A percentile compares a stretch with the other conserved stretches of the same genome.
Conservation (phyloP, 2,113 vertebrate genomes). For the Glaucomys volans region DNA sequence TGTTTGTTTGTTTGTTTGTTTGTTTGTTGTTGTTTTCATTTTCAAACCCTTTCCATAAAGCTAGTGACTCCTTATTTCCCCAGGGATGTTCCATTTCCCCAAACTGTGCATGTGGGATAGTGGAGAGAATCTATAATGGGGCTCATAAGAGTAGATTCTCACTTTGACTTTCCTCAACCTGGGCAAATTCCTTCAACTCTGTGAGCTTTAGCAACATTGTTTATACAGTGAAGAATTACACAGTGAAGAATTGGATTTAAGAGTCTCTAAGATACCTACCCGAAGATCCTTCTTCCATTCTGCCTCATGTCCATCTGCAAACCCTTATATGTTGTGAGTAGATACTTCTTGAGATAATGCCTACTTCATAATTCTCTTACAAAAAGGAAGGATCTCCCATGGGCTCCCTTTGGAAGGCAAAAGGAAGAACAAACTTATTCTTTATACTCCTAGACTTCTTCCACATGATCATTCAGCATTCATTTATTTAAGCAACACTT, state of each 20-base stretch:
- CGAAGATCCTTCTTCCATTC: not conserved
- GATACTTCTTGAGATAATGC: not conserved
- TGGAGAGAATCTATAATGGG: not conserved
- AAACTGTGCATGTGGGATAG: not conserved
- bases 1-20: not conserved
- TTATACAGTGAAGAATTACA: not conserved
- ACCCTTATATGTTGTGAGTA: not conserved
- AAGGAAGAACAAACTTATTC: not conserved
- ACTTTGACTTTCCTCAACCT: not conserved
- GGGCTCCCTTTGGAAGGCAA: not conserved
- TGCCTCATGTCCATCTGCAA: not conserved
- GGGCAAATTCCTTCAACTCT: not conserved
- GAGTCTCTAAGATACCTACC: not conserved
- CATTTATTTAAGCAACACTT: not conserved
- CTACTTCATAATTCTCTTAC: not conserved
- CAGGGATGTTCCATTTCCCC: not conserved
- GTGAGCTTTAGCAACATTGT: not conserved
- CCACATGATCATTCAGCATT: not conserved
- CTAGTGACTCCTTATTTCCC: conserved; percentile 29
- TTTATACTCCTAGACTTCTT: not conserved
- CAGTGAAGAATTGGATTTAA: not conserved
- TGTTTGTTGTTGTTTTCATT: not conserved
- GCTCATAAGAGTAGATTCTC: not conserved
- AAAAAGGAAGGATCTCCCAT: not conserved
- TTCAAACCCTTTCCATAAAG: not conserved